Base-by-base conservation (phyloP, 2,888 invertebrate species). In the Leptura quadrifasciata region DNA sequence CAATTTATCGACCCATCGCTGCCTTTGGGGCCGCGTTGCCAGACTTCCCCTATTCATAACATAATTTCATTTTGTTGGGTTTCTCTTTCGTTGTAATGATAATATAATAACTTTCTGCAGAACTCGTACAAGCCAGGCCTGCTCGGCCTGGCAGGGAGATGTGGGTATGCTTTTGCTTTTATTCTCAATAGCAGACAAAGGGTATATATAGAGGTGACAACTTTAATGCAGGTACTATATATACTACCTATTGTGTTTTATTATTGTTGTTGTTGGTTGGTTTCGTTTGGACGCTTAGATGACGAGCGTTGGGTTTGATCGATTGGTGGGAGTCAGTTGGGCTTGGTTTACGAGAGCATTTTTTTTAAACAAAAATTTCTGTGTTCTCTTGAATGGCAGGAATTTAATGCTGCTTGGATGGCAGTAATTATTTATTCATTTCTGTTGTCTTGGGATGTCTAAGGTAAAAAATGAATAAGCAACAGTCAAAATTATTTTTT, bases 51-150 rank as follows among this genome's bases (percentile, higher is more conserved):
- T 52, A 47, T 71, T 61, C 60, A 61, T 54, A 27, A 63, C 63
- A 39, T 69, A 52, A 61, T 61, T 71, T 61, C 60, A 24, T 61
- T 61, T 52, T 60, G 61, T 54, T 27, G 24, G 71, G 35, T 61
- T 71, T 71, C 71, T 60, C 71, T 71, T 71, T 71, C 71, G 24
- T 52, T 24, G 21, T 60, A 60, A 61, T 61, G 35, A 52, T 52
- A 71, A 71, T 61, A 71, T 71, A 71, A 71, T 61, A 61, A 71
- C 71, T 71, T 61, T 61, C 71, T 20, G 68, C 35, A 31, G 18
- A 64, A 47, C 55, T 31, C 69, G 69, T 15, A 58, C 69, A 39
- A 15, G 31, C 31, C 54, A 31, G 12, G 39, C 39, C 39, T 39
- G 39, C 39, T 21, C 18, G 20, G 12, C 47, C 2, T 5, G 47